Base-by-base conservation (phyloP, 2,888 invertebrate genomes). In the Andrena bucephala region DNA sequence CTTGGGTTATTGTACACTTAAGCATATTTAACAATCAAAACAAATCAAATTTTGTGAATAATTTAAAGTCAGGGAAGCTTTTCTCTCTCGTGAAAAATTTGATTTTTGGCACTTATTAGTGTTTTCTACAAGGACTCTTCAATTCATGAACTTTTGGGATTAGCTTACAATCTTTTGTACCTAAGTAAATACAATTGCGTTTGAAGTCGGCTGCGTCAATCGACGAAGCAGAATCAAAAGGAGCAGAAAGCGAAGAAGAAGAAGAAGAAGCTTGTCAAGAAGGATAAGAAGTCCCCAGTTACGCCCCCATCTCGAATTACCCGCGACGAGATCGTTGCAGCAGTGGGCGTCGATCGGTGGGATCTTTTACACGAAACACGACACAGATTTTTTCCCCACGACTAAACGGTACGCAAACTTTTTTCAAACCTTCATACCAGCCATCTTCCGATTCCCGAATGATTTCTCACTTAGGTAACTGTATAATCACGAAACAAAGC, bases 351-450 rank as follows among this genome's bases (percentile, higher is more conserved):
- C 83, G 74, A 89, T 87, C 87, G 84, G 74, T 87, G 78, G 81
- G 88, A 91, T 91, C 90, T 83, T 84, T 91, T 89, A 88, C 90
- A 86, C 81, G 91, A 88, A 87, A 90, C 74, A 71, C 77, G 86
- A 90, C 79, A 78, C 77, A 29, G 72, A 81, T 81, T 83, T 81
- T 66, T 59, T 36, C n/a, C 6, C n/a, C 16, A 1, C 31, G 50
- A 52, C 69, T 68, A 77, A 82, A 70, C 50, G 75, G 54, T 77
- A 69, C 66, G 77, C 83, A 31, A 83, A 83, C 67, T 71, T 69
- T 76, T 71, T 52, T 36, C 63, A 0, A 27, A 33, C 54, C 36
- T 0, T 33, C 42, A 27, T 71, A 48, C 48, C 20, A 7, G 24
- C 69, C 10, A 69, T 50, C 75, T 65, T 33, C 13, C 48, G 16